These are phyloP conservation scores for Motacilla tschutschensis DNA, from an alignment of 2,113 vertebrate species.

Conservation along the genomic window DNA sequence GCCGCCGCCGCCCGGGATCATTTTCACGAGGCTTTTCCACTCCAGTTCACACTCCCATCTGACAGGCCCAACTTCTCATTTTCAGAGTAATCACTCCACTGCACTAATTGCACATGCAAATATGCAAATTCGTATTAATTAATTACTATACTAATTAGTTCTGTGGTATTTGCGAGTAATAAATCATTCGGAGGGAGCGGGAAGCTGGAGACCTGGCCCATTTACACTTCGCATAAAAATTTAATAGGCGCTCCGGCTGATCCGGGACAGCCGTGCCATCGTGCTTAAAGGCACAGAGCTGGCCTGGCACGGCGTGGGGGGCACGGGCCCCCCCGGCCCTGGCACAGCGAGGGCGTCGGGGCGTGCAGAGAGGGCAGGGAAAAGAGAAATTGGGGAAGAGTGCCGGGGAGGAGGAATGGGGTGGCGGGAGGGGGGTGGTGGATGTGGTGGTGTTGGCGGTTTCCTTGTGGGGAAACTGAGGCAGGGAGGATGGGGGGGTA, in stretches of 20 bases:
- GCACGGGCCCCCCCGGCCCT: not conserved
- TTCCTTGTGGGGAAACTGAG: not conserved
- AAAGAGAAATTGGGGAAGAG: not conserved
- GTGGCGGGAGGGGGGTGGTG: accelerated
- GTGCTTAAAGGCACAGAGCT: constrained; percentile 78
- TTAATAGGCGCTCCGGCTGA: constrained; percentile 84
- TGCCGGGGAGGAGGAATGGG: accelerated
- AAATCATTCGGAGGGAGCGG: constrained; percentile 97
- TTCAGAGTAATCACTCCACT: constrained; percentile 93
- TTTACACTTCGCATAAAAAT: constrained; percentile 87
- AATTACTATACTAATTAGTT: constrained; percentile 99
- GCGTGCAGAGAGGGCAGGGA: accelerated
- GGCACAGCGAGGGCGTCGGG: accelerated
- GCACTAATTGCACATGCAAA: constrained; percentile 98
- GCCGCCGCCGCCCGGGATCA: constrained; percentile 63
- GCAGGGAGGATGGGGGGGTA: not conserved
- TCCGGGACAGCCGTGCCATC: constrained; percentile 72
- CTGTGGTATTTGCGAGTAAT: constrained; percentile 98
- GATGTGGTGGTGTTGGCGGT: not conserved
- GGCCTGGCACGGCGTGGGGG: not conserved
- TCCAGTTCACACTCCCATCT: constrained; percentile 83
- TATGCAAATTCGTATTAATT: constrained; percentile 99
- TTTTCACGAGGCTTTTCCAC: constrained; percentile 81
- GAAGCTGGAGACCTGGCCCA: constrained; percentile 87
- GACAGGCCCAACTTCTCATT: constrained; percentile 90